phyloP scores from a whole-genome alignment of 2,888 invertebrate species.

The Meganola albula region DNA sequence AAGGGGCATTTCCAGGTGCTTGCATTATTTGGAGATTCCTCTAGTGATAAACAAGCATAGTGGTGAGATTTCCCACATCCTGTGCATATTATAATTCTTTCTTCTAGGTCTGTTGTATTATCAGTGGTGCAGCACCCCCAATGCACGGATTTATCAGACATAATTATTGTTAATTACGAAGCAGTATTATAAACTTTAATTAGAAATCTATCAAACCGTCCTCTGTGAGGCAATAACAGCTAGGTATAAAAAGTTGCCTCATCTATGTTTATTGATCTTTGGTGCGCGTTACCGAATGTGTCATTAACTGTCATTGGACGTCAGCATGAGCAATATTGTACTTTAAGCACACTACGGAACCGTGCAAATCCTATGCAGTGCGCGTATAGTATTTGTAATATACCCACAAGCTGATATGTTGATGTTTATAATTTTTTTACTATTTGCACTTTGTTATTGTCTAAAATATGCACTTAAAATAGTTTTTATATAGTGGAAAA shows the following conservation, averaged over 20 bases:
- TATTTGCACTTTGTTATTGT: background rate
- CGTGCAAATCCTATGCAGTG: constrained; percentile 2
- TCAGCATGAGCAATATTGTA: background rate
- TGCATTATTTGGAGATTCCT: background rate
- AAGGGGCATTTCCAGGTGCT: constrained; percentile 3
- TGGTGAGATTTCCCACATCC: constrained; percentile 1
- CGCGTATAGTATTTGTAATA: background rate
- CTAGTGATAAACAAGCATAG: background rate
- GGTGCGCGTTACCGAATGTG: background rate
- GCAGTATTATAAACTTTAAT: background rate
- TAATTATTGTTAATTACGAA: no score
- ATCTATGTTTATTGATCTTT: constrained; percentile 4
- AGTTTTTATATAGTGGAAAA: no score
- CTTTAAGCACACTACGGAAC: constrained; percentile 2
- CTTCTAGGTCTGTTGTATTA: background rate
- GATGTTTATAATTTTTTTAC: constrained; percentile 1
- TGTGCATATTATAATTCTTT: background rate
- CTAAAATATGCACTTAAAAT: no score
- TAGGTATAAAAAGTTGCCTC: constrained; percentile 1
- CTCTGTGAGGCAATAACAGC: background rate
- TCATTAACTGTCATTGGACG: constrained; percentile 5
- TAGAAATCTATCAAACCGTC: background rate
- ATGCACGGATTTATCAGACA: background rate
- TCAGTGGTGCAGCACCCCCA: constrained; percentile 4
- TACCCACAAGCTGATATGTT: background rate